phyloP scores from a whole-genome alignment of 2,888 invertebrate species.

The Spilarctia lutea region DNA sequence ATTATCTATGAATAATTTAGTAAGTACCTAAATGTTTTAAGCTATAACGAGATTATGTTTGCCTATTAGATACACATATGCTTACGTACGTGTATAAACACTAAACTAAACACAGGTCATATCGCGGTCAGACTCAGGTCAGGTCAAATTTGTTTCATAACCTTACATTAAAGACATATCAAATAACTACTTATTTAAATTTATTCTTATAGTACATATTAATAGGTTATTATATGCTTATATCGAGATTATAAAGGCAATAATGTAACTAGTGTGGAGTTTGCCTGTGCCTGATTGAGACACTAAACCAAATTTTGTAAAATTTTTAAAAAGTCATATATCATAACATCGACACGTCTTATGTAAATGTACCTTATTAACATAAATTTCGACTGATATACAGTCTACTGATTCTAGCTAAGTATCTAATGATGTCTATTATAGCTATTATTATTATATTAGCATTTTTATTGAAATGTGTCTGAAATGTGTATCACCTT shows the following conservation, averaged over 20 bases:
- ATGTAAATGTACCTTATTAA: neutral
- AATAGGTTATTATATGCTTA: neutral
- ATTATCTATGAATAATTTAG: neutral
- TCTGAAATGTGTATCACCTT: too few relatives aligned
- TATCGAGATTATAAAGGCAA: neutral
- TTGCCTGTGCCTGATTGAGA: neutral
- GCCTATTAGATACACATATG: slow-evolving; percentile 3
- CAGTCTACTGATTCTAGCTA: neutral
- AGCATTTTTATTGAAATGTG: too few relatives aligned
- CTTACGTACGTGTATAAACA: neutral
- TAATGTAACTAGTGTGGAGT: neutral
- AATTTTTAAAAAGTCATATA: neutral
- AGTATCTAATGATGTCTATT: neutral
- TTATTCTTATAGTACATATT: neutral
- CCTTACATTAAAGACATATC: neutral
- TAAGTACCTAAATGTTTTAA: neutral
- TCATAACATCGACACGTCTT: too few relatives aligned
- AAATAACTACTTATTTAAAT: neutral
- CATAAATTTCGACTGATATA: neutral
- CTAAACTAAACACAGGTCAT: neutral
- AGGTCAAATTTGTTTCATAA: neutral
- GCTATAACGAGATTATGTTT: neutral
- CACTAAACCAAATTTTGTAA: neutral
- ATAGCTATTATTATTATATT: too few relatives aligned
- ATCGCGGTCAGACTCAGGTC: neutral